Percentiles rank a stretch among this genome's conserved stretches.
Evolutionary conservation across 53 echinoderm and acorn worm genomes (phyloP).

Genomic region (Holothuria leucospilota): DNA sequence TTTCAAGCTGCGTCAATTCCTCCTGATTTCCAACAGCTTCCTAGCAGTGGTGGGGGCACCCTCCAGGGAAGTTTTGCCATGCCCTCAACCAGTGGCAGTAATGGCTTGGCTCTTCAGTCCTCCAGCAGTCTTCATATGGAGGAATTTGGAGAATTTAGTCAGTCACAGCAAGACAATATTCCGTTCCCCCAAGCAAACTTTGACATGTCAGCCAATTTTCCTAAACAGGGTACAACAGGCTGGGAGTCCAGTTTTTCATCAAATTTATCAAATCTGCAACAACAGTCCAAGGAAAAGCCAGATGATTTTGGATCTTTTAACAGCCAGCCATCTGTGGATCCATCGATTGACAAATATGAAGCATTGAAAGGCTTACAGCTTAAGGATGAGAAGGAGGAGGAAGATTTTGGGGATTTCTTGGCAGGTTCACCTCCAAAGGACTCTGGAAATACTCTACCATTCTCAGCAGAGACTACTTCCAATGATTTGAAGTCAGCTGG

Average conservation of each 20-base stretch:
- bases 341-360: neutral
- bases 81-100: too few species aligned
- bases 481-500: neutral
- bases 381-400: neutral
- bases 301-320: conserved; percentile 4
- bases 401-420: conserved; percentile 37
- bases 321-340: neutral
- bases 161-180: too few species aligned
- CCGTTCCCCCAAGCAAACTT: too few species aligned
- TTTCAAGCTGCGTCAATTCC: conserved; percentile 57
- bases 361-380: conserved; percentile 26
- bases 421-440: conserved; percentile 1
- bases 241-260: too few species aligned
- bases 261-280: too few species aligned
- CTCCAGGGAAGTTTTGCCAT: neutral
- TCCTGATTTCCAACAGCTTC: conserved; percentile 4
- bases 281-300: neutral
- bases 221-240: too few species aligned
- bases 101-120: too few species aligned
- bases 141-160: too few species aligned
- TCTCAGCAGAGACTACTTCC: neutral
- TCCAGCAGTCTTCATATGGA: too few species aligned
- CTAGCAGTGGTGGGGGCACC: neutral
- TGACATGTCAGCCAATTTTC: too few species aligned
- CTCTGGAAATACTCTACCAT: neutral